These are phyloP conservation scores for Holotrichia oblita DNA, from an alignment of 1,140 invertebrate genomes.

Conservation along the genomic window DNA sequence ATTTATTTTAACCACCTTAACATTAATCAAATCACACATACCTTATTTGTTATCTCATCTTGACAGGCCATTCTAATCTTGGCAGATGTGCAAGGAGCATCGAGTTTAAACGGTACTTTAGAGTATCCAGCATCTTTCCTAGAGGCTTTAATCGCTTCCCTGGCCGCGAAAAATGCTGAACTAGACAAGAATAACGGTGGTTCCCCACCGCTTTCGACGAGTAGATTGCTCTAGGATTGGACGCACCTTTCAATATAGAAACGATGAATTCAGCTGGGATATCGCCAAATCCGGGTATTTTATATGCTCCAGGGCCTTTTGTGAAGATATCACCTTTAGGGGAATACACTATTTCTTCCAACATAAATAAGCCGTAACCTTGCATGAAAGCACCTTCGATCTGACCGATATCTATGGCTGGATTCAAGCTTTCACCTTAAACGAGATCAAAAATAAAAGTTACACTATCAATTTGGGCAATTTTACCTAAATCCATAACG, in stretches of 20 bases:
- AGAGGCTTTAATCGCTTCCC: slow-evolving; percentile 86
- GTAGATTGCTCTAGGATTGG: slow-evolving; percentile 90
- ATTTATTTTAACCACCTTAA: neutral
- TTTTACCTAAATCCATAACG: slow-evolving; percentile 90
- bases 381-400: slow-evolving; percentile 94
- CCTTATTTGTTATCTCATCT: slow-evolving; percentile 84
- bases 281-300: slow-evolving; percentile 90
- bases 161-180: slow-evolving; percentile 89
- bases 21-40: slow-evolving; percentile 60
- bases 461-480: too few relatives aligned
- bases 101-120: slow-evolving; percentile 72
- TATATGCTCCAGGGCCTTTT: slow-evolving; percentile 91
- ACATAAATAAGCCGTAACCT: slow-evolving; percentile 90
- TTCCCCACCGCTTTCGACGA: slow-evolving; percentile 97
- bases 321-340: slow-evolving; percentile 81
- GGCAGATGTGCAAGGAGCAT: slow-evolving; percentile 89
- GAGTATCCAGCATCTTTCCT: slow-evolving; percentile 72
- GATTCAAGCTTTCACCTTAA: slow-evolving; percentile 87
- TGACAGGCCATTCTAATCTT: slow-evolving; percentile 90
- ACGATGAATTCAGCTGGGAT: slow-evolving; percentile 94
- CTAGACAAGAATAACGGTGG: slow-evolving; percentile 91
- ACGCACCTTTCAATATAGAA: slow-evolving; percentile 84
- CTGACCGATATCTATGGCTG: slow-evolving; percentile 96
- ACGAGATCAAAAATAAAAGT: slow-evolving; percentile 21
- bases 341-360: slow-evolving; percentile 90